Evolutionary conservation across 2,113 vertebrate genomes (phyloP).

Genomic region (Triplophysa tibetana): DNA sequence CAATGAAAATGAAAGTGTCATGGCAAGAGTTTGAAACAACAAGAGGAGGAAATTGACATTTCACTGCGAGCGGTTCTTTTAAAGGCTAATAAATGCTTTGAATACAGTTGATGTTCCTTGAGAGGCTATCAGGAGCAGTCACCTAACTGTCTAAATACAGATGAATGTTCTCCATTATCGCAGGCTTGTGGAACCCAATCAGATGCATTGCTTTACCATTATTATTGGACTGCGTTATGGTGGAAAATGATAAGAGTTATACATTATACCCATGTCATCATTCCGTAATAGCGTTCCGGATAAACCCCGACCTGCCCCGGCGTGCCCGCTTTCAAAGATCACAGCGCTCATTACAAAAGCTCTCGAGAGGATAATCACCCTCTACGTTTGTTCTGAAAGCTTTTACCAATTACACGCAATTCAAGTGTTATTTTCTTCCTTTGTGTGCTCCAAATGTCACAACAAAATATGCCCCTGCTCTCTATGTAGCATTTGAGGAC

Average conservation of each 20-base stretch:
- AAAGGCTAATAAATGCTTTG: background rate
- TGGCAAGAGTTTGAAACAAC: no score
- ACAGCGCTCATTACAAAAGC: background rate
- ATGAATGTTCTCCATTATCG: conserved; percentile 13
- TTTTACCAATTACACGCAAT: conserved; percentile 41
- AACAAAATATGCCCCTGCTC: background rate
- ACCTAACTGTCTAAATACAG: background rate
- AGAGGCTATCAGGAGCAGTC: background rate
- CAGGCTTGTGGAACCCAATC: background rate
- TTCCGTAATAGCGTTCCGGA: background rate
- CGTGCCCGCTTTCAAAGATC: background rate
- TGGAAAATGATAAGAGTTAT: conserved; percentile 18
- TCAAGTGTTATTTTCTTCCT: conserved; percentile 19
- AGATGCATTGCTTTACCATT: background rate
- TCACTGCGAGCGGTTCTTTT: background rate
- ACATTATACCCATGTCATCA: background rate
- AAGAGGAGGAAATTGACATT: no score
- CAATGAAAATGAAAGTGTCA: no score
- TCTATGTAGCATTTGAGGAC: background rate
- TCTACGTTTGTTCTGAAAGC: conserved; percentile 36
- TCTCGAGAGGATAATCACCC: conserved; percentile 1
- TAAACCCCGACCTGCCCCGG: background rate
- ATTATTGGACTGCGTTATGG: conserved; percentile 9
- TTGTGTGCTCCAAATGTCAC: background rate
- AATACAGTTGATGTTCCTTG: conserved; percentile 21